Evolutionary conservation across 2,888 invertebrate genomes (phyloP).

Genomic region (Agrotis exclamationis): DNA sequence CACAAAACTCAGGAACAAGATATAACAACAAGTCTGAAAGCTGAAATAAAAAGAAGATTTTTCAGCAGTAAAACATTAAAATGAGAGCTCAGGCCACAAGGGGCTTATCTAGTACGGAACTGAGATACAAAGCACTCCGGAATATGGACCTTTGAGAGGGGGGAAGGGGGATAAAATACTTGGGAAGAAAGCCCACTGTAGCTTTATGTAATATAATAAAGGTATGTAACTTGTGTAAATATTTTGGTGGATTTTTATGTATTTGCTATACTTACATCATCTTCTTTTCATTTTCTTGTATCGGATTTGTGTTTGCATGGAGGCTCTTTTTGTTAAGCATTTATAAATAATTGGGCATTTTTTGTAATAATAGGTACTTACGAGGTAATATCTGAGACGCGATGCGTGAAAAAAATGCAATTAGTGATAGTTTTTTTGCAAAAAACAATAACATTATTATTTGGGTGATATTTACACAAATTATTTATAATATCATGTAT

Average conservation of each 20-base stretch:
- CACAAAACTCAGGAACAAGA: conserved; percentile 11
- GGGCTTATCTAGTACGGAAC: conserved; percentile 64
- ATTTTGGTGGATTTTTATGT: neutral
- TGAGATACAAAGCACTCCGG: conserved; percentile 59
- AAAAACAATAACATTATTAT: too few species aligned
- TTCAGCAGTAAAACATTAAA: conserved; percentile 54
- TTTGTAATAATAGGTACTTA: too few species aligned
- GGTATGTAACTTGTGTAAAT: conserved; percentile 9
- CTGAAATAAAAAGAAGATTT: conserved; percentile 39
- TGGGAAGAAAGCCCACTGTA: conserved; percentile 47
- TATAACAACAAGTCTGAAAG: conserved; percentile 25
- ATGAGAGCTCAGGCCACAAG: conserved; percentile 50
- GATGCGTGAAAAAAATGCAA: too few species aligned
- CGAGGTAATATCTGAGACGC: neutral
- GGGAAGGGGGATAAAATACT: conserved; percentile 57
- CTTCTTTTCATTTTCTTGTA: neutral
- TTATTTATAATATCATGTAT: too few species aligned
- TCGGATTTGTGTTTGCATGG: neutral
- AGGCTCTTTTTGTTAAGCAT: too few species aligned
- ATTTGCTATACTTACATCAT: too few species aligned
- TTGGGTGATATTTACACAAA: too few species aligned
- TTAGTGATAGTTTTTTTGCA: too few species aligned
- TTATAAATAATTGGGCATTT: too few species aligned
- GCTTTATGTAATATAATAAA: conserved; percentile 4
- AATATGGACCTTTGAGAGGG: conserved; percentile 49